Evolutionary conservation across 2,797 vertebrate genomes (phyloP).

Genomic region (Gymnocypris eckloni): DNA sequence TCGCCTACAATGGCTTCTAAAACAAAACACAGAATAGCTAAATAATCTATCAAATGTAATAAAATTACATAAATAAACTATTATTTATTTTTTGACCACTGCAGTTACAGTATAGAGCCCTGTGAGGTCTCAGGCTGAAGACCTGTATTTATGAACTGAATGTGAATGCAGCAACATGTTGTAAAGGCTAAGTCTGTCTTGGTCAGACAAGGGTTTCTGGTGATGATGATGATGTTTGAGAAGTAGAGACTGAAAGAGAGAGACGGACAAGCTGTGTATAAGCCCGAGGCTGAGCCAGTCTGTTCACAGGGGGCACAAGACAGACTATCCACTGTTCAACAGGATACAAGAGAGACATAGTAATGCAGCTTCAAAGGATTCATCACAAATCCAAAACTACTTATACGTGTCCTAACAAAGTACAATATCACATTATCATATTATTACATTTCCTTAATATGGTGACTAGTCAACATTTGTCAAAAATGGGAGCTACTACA

Average conservation of each 20-base stretch:
- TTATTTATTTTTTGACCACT: not conserved
- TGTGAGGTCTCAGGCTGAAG: constrained; percentile 13
- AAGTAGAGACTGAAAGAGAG: constrained; percentile 14
- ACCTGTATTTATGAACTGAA: constrained; percentile 29
- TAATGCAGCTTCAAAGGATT: constrained; percentile 8
- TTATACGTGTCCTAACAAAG: not conserved
- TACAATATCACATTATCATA: not conserved
- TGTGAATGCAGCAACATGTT: constrained; percentile 32
- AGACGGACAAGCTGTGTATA: constrained; percentile 13
- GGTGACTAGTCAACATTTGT: not conserved
- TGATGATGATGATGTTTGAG: constrained; percentile 45
- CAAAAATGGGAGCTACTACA: not conserved
- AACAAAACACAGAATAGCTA: not conserved
- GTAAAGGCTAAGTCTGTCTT: constrained; percentile 4
- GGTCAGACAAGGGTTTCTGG: constrained; percentile 29
- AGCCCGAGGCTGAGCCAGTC: constrained; percentile 14
- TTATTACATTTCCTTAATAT: not conserved
- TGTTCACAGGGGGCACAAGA: constrained; percentile 21
- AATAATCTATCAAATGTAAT: not conserved
- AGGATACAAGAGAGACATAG: not conserved
- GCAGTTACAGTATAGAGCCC: not conserved
- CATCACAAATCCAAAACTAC: not conserved
- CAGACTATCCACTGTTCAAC: constrained; percentile 16
- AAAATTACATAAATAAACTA: not conserved
- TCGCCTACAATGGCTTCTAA: not conserved